Evolutionary conservation across 2,888 invertebrate genomes (phyloP).

Genomic region (Papilio gigon): DNA sequence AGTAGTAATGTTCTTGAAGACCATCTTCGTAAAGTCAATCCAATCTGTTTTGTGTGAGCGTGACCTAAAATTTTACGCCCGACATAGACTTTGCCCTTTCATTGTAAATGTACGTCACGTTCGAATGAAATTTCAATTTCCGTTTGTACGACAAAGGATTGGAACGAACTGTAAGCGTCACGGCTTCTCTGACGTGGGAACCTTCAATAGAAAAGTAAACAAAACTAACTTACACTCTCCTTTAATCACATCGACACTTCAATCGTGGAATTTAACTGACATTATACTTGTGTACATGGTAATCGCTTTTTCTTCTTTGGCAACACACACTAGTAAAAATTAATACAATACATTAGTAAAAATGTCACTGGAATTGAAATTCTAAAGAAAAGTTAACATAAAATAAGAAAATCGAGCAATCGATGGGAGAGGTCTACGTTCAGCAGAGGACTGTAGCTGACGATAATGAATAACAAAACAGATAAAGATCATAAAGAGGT

Average conservation of each 20-base stretch:
- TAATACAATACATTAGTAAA: too few relatives aligned
- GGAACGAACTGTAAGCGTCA: background rate
- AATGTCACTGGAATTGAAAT: too few relatives aligned
- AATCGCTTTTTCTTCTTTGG: too few relatives aligned
- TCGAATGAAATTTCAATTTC: slow-evolving; percentile 16
- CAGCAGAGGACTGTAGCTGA: too few relatives aligned
- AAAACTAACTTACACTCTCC: background rate
- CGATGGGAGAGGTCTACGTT: too few relatives aligned
- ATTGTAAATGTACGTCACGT: slow-evolving; percentile 8
- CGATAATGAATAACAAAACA: too few relatives aligned
- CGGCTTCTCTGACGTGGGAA: background rate
- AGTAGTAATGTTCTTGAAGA: background rate
- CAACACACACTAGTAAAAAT: too few relatives aligned
- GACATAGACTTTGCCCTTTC: background rate
- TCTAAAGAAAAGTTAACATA: too few relatives aligned
- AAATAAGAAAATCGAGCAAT: too few relatives aligned
- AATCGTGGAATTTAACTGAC: background rate
- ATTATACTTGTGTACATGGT: too few relatives aligned
- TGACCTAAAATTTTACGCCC: background rate
- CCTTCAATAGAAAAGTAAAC: background rate
- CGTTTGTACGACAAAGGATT: slow-evolving; percentile 14
- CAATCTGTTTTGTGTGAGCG: too few relatives aligned
- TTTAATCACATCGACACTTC: background rate
- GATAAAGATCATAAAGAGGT: too few relatives aligned
- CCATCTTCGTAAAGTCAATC: background rate